A percentile compares a stretch with the other conserved stretches of the same genome.
Evolutionary conservation across 1,140 invertebrate genomes (phyloP).

Genomic region (Drosophila navojoa): DNA sequence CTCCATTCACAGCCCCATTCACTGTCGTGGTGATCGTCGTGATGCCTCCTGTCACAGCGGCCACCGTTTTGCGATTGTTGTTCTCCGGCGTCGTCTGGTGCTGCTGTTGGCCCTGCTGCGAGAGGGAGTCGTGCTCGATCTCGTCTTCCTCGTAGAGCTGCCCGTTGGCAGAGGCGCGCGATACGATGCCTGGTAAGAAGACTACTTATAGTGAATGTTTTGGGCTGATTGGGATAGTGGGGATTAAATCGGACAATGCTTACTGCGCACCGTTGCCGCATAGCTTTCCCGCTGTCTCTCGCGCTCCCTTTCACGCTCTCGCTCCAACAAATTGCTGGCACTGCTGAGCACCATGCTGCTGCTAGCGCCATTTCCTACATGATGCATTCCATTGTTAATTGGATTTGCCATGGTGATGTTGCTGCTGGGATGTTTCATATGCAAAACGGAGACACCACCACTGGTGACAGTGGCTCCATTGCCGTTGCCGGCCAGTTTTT

Average conservation of each 20-base stretch:
- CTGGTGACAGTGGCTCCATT: constrained; percentile 66
- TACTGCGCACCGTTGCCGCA: constrained; percentile 83
- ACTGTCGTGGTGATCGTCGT: constrained; percentile 59
- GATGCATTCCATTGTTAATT: constrained; percentile 72
- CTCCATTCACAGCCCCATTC: constrained; percentile 21
- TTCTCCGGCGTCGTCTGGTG: constrained; percentile 60
- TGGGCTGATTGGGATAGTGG: constrained; percentile 38
- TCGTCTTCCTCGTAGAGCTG: constrained; percentile 82
- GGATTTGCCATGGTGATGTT: constrained; percentile 79
- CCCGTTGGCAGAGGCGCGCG: constrained; percentile 80
- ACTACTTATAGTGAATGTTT: constrained; percentile 75
- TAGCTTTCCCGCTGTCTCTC: constrained; percentile 80
- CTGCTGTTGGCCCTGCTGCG: constrained; percentile 41
- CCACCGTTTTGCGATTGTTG: constrained; percentile 69
- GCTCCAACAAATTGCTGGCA: constrained; percentile 59
- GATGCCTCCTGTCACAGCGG: constrained; percentile 23
- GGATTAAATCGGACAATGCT: constrained; percentile 39
- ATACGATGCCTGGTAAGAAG: constrained; percentile 82
- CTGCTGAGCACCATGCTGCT: constrained; percentile 85
- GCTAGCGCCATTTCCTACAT: constrained; percentile 81
- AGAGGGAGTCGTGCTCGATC: constrained; percentile 79
- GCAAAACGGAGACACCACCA: constrained; percentile 73
- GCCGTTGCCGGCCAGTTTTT: constrained; percentile 73
- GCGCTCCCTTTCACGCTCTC: constrained; percentile 72
- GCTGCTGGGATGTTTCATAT: constrained; percentile 75